A percentile compares a stretch with the other conserved stretches of the same genome.
These are phyloP conservation scores for Cottus gobio DNA, from an alignment of 2,113 vertebrate genomes.

Conservation along the genomic window DNA sequence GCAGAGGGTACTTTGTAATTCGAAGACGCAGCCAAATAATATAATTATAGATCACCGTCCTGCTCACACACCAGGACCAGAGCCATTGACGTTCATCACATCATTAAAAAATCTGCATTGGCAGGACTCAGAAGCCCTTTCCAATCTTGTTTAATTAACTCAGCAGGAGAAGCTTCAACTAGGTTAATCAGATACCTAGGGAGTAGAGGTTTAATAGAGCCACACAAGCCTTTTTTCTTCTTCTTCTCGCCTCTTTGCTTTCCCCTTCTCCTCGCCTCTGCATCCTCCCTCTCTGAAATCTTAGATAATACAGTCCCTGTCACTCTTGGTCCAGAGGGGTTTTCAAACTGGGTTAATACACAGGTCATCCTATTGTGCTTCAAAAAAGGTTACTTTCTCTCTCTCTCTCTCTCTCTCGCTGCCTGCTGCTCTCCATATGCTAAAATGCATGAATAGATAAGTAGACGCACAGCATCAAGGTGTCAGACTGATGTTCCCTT, in stretches of 20 bases:
- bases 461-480: conserved; percentile 1
- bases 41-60: conserved; percentile 44
- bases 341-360: conserved; percentile 34
- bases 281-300: not conserved
- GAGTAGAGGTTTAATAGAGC: conserved; percentile 53
- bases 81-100: conserved; percentile 43
- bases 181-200: conserved; percentile 59
- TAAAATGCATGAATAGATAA: conserved; percentile 35
- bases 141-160: conserved; percentile 62
- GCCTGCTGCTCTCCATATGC: not conserved
- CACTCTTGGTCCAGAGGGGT: conserved; percentile 19
- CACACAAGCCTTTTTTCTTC: conserved; percentile 32
- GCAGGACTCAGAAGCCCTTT: conserved; percentile 33
- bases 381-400: conserved; percentile 10
- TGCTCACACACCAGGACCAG: conserved; percentile 4
- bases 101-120: conserved; percentile 51
- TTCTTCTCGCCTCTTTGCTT: not conserved
- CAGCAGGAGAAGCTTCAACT: conserved; percentile 56
- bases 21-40: conserved; percentile 25
- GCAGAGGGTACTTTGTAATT: conserved; percentile 38
- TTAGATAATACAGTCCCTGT: conserved; percentile 13
- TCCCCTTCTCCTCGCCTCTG: not conserved
- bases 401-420: not conserved
- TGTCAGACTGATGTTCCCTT: conserved; percentile 29
- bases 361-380: conserved; percentile 37